These are phyloP conservation scores for Podotricha telesiphe DNA, from an alignment of 2,888 invertebrate genomes.

Conservation along the genomic window DNA sequence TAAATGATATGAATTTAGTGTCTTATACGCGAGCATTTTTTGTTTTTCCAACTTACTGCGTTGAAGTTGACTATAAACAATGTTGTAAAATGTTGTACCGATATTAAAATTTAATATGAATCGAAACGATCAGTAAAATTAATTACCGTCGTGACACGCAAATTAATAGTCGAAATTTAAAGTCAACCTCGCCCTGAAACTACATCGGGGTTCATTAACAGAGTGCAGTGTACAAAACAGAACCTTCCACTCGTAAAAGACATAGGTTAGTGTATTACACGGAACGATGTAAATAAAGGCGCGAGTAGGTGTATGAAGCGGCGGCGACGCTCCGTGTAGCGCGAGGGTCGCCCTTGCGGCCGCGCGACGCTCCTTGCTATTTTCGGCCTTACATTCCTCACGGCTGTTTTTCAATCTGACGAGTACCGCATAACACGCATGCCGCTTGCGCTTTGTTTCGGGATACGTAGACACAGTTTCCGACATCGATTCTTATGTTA, in stretches of 20 bases:
- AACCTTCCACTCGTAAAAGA: slow-evolving; percentile 67
- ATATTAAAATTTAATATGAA: slow-evolving; percentile 30
- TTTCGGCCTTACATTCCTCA: slow-evolving; percentile 81
- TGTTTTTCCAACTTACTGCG: background rate
- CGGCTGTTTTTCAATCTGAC: slow-evolving; percentile 82
- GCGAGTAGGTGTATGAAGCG: slow-evolving; percentile 57
- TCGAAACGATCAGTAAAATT: slow-evolving; percentile 37
- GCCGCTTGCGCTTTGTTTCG: slow-evolving; percentile 65
- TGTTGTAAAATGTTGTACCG: slow-evolving; percentile 34
- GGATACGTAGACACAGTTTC: slow-evolving; percentile 33
- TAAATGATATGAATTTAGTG: background rate
- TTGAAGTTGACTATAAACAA: slow-evolving; percentile 19
- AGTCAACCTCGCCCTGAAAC: slow-evolving; percentile 53
- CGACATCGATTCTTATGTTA: slow-evolving; percentile 20
- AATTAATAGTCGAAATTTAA: slow-evolving; percentile 39
- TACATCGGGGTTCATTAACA: slow-evolving; percentile 58
- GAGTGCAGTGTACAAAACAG: slow-evolving; percentile 44
- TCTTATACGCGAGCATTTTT: background rate
- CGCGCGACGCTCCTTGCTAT: slow-evolving; percentile 77
- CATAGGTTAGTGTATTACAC: slow-evolving; percentile 59
- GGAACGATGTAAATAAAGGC: slow-evolving; percentile 77
- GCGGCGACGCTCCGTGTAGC: slow-evolving; percentile 56
- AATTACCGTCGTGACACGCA: slow-evolving; percentile 38
- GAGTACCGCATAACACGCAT: slow-evolving; percentile 78
- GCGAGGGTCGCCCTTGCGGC: slow-evolving; percentile 78